Base-by-base conservation (phyloP, 2,797 vertebrate species). In the Manis crassicaudata region DNA sequence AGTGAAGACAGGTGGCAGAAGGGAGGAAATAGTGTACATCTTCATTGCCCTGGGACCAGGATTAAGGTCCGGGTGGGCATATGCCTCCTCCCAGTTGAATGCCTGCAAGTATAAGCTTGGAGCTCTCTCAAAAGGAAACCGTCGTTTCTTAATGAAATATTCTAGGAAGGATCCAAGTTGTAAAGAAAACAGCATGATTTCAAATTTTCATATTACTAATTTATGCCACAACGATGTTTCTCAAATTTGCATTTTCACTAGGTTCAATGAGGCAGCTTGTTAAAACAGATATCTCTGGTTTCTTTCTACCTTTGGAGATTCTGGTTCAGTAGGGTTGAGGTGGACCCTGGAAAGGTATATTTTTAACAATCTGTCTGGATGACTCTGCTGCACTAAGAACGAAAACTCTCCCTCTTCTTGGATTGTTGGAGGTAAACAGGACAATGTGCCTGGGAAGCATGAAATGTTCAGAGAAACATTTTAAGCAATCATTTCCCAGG, bases 391-490 rank as follows among this genome's bases (percentile, higher is more conserved):
- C 20, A 52, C 40, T 63, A 68, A 83, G 56, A 86, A 88, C 77
- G 50, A 65, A 58, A 88, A 50, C 11, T 67, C 37, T 40, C 3
- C 60, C 1, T 92, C 52, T 87, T n/a, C 16, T 62, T 79, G 75
- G 21, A 52, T 83, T 67, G 35, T 80, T 83, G 81, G 32, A 80
- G 37, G 20, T 16, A 5, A 35, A 52, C 2, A 29, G 40, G 32
- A 23, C 63, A 88, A 75, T 37, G 43, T 58, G 43, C 3, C 8
- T 43, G 77, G 65, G 43, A 88, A 85, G 50, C 63, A 79, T 50
- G 46, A 75, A 13, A 43, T 90, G 77, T 85, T 88, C 52, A 73
- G 79, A 95, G 43, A 94, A 23, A 91, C 23, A 4, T 83, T 96
- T 90, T 63, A 88, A 68, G 6, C 35, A 62, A 46, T 21, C 5